Base-by-base conservation (phyloP, 2,113 vertebrate genomes). In the Hypomesus transpacificus region DNA sequence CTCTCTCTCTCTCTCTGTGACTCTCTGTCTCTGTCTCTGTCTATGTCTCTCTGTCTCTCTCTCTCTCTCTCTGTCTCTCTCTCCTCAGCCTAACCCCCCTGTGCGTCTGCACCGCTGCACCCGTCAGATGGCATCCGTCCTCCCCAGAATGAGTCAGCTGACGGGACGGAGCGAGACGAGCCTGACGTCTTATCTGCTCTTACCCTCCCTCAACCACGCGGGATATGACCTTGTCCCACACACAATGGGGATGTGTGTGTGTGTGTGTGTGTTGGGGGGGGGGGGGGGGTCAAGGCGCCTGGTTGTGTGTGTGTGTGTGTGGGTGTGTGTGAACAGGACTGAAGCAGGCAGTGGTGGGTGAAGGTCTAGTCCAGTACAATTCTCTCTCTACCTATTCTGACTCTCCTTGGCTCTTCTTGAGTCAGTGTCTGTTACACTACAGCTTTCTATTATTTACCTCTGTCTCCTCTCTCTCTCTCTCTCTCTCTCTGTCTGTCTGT, bases 81-180 rank as follows among this genome's bases (percentile, higher is more conserved):
- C 68, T 75, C 28, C 50, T 71, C 64, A n/a, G n/a, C n/a, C n/a
- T n/a, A n/a, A 54, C 39, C 69, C 72, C 67, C 20, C 26, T 78
- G 22, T 75, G 7, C 22, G 58, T 80, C 75, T 85, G 75, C 75
- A 68, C 80, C 75, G 82, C 79, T 84, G 85, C 84, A 85, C 79
- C 82, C 34, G 79, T 90, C 85, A 84, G 63, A 86, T 89, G 11
- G 7, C 11, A 88, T 89, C 79, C 31, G 63, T 87, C 80, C 70
- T 66, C 74, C 52, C 83, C 78, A 73, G 70, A 80, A 78, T 88
- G 85, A 88, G 69, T 87, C 78, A 86, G 66, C 82, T 78, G 24
- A 53, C 75, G 54, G 18, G 13, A n/a, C 59, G 70, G 64, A 70
- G 75, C 46, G 18, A 61, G 80, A 76, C 79, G 62, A 18, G 68